phyloP scores from a whole-genome alignment of 2,113 vertebrate genomes.

The Hippocampus guttulatus region DNA sequence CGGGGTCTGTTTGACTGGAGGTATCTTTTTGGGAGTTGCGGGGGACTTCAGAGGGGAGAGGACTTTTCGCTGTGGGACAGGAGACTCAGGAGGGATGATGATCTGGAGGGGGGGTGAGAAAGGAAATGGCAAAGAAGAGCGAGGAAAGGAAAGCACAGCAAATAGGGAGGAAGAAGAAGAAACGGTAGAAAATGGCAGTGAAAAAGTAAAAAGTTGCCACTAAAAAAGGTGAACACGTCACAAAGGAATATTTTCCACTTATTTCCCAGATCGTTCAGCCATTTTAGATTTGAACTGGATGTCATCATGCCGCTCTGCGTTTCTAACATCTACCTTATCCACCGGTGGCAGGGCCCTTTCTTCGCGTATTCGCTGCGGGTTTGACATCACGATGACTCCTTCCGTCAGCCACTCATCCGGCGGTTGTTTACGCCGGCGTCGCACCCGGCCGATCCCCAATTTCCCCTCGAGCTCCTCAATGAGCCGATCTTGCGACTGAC shows the following conservation, averaged over 20 bases:
- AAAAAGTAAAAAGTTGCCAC: not conserved
- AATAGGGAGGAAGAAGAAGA: slow-evolving; percentile 14
- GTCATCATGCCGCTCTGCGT: not conserved
- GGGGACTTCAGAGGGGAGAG: slow-evolving; percentile 72
- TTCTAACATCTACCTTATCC: slow-evolving; percentile 75
- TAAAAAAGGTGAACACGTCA: not conserved
- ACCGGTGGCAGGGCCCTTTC: slow-evolving; percentile 76
- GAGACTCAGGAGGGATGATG: slow-evolving; percentile 83
- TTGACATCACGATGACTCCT: slow-evolving; percentile 85
- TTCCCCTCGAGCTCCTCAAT: slow-evolving; percentile 90
- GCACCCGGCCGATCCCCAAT: slow-evolving; percentile 81
- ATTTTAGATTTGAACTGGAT: not conserved
- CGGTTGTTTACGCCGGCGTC: slow-evolving; percentile 64
- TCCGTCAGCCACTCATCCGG: slow-evolving; percentile 88
- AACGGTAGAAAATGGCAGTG: no score
- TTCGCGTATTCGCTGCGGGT: slow-evolving; percentile 76
- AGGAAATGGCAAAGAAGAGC: slow-evolving; percentile 40
- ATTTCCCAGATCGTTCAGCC: not conserved
- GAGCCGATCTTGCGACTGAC: slow-evolving; percentile 84
- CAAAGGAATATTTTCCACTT: not conserved
- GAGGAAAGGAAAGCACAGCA: slow-evolving; percentile 19
- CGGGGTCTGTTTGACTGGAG: slow-evolving; percentile 58
- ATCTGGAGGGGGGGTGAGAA: slow-evolving; percentile 76
- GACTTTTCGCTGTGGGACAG: slow-evolving; percentile 76
- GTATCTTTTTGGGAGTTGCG: slow-evolving; percentile 50